These are phyloP conservation scores for Cantharis flavilabris DNA, from an alignment of 2,888 invertebrate species.

Conservation along the genomic window DNA sequence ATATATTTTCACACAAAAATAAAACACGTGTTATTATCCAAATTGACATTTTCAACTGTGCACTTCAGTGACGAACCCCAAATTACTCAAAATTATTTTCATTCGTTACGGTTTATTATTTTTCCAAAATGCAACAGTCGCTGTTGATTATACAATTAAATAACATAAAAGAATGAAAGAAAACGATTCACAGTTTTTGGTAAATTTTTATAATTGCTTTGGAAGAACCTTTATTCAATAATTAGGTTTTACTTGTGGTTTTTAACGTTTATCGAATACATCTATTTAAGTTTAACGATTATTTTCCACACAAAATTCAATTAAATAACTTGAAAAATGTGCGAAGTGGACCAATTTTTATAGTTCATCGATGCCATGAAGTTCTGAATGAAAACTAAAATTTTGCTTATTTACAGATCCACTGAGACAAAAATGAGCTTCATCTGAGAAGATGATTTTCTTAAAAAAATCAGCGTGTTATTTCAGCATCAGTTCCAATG, in stretches of 20 bases:
- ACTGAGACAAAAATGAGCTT: too few species aligned
- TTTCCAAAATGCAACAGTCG: background rate
- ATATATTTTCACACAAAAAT: constrained; percentile 17
- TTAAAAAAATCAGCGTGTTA: too few species aligned
- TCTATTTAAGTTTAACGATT: background rate
- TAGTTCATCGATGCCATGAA: too few species aligned
- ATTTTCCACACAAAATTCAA: background rate
- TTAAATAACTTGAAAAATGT: too few species aligned
- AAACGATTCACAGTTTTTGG: background rate
- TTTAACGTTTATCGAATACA: background rate
- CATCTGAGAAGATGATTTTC: too few species aligned
- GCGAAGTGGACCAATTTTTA: too few species aligned
- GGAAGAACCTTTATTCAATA: background rate
- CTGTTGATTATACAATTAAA: background rate
- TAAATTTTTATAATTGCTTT: background rate
- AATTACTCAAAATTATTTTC: constrained; percentile 10
- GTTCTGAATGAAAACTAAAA: too few species aligned
- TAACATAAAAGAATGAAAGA: background rate
- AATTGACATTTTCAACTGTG: constrained; percentile 19
- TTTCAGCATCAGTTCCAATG: too few species aligned
- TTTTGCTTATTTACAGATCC: too few species aligned
- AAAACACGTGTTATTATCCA: constrained; percentile 19
- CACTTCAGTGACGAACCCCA: background rate
- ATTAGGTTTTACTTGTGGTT: background rate
- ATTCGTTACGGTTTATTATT: constrained; percentile 12